These are phyloP conservation scores for Panzeria rudis DNA, from an alignment of 2,888 invertebrate species.

Conservation along the genomic window DNA sequence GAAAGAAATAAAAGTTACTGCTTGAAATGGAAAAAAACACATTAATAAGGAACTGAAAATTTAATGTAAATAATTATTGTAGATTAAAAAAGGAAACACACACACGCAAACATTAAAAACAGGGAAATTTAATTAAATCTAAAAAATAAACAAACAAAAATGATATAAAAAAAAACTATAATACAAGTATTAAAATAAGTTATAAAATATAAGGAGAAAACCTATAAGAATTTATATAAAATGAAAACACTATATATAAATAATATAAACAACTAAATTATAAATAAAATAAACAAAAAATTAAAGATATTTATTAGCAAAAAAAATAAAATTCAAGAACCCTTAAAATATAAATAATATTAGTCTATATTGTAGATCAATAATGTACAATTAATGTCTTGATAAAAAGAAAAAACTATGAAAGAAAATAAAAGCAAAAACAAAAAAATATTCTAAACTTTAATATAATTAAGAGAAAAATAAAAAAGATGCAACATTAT, in stretches of 20 bases:
- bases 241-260: slow-evolving; percentile 62
- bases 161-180: slow-evolving; percentile 21
- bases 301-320: slow-evolving; percentile 69
- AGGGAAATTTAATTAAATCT: slow-evolving; percentile 80
- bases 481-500: slow-evolving; percentile 48
- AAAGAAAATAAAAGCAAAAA: background rate
- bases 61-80: slow-evolving; percentile 65
- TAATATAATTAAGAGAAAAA: no score
- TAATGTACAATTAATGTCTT: slow-evolving; percentile 72
- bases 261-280: slow-evolving; percentile 65
- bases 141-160: slow-evolving; percentile 43
- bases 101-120: slow-evolving; percentile 76
- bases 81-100: slow-evolving; percentile 60
- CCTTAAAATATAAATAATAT: slow-evolving; percentile 58
- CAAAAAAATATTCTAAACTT: slow-evolving; percentile 16
- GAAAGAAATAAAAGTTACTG: slow-evolving; percentile 67
- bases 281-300: slow-evolving; percentile 74
- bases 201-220: slow-evolving; percentile 26
- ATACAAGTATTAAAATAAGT: slow-evolving; percentile 23
- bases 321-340: slow-evolving; percentile 46
- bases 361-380: slow-evolving; percentile 72
- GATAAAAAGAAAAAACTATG: slow-evolving; percentile 32
- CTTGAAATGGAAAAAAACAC: slow-evolving; percentile 68
- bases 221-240: slow-evolving; percentile 71
- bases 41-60: slow-evolving; percentile 61